These are phyloP conservation scores for Orchestes rusci DNA, from an alignment of 2,888 invertebrate species.

Conservation along the genomic window DNA sequence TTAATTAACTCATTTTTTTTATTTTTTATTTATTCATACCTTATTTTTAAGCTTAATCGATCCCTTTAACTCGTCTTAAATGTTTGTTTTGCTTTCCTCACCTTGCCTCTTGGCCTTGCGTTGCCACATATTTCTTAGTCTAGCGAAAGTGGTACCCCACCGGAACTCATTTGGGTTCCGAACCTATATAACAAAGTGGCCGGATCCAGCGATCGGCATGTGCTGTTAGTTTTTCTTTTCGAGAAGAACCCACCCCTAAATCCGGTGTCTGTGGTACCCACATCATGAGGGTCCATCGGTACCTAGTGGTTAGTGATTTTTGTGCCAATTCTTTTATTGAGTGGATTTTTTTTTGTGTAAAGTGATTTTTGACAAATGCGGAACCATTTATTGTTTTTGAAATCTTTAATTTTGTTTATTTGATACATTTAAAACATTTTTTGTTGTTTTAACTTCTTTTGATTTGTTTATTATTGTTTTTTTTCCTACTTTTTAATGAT, in stretches of 20 bases:
- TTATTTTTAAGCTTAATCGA: too few species aligned
- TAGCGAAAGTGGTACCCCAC: conserved; percentile 22
- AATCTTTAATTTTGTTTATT: too few species aligned
- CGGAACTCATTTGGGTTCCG: conserved; percentile 19
- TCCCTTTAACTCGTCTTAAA: too few species aligned
- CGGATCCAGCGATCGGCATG: conserved; percentile 13
- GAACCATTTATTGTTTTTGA: too few species aligned
- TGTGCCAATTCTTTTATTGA: conserved; percentile 30
- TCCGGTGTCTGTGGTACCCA: conserved; percentile 23
- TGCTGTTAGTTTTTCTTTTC: conserved; percentile 22
- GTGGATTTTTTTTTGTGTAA: conserved; percentile 22
- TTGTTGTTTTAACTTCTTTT: too few species aligned
- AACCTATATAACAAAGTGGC: conserved; percentile 37
- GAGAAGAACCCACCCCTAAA: conserved; percentile 11
- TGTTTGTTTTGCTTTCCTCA: conserved; percentile 10
- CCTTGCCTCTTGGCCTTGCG: conserved; percentile 23
- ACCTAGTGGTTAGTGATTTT: conserved; percentile 52
- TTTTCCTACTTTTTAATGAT: too few species aligned
- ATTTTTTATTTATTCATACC: too few species aligned
- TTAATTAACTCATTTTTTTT: too few species aligned
- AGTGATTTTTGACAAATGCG: too few species aligned
- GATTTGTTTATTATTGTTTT: too few species aligned
- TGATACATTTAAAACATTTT: too few species aligned
- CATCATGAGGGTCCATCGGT: conserved; percentile 53
- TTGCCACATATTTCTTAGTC: conserved; percentile 19